phyloP scores from a whole-genome alignment of 2,113 vertebrate genomes.

The Mirounga angustirostris region DNA sequence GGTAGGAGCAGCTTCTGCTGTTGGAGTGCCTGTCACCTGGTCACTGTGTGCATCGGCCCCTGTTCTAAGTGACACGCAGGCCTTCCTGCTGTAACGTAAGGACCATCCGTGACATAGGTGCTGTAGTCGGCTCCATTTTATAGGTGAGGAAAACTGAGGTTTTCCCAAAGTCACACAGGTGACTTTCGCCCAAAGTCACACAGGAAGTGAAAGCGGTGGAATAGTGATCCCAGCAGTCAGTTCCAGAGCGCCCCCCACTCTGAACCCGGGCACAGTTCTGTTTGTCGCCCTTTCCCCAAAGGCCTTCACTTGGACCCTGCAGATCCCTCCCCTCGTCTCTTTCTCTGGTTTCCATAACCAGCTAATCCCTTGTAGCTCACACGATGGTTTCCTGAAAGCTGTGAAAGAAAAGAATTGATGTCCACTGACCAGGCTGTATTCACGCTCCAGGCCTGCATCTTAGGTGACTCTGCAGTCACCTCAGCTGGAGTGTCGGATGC shows the following conservation, averaged over 20 bases:
- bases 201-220: background rate
- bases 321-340: background rate
- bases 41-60: no score
- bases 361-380: background rate
- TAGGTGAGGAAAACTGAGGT: background rate
- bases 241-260: background rate
- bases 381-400: background rate
- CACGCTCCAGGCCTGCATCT: background rate
- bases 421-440: background rate
- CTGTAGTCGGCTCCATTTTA: background rate
- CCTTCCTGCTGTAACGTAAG: background rate
- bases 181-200: background rate
- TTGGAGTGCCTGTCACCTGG: background rate
- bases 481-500: fast-evolving
- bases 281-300: background rate
- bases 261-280: background rate
- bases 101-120: no score
- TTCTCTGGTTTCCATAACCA: background rate
- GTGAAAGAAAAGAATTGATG: background rate
- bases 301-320: background rate
- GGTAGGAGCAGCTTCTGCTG: background rate
- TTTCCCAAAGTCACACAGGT: background rate
- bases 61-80: background rate
- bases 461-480: background rate
- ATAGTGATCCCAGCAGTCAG: background rate